These are phyloP conservation scores for Eledone cirrhosa DNA, from an alignment of 2,888 invertebrate species.

Conservation along the genomic window DNA sequence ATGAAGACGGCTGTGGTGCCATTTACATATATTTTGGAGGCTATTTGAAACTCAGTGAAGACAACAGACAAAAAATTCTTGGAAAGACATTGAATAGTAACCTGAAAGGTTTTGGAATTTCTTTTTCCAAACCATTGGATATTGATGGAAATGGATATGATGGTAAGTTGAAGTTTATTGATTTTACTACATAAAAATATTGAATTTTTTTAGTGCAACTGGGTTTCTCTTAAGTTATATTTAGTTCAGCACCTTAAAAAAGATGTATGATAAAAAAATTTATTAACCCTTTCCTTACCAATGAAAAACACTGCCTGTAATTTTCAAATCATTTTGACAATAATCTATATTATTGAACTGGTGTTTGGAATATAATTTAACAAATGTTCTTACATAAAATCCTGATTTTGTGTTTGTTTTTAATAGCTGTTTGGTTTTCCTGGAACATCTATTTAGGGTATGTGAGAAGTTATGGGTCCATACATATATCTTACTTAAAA, in stretches of 20 bases:
- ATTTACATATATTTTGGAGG: constrained; percentile 46
- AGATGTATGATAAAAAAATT: no score
- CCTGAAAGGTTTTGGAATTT: constrained; percentile 41
- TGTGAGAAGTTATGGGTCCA: no score
- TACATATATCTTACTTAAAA: no score
- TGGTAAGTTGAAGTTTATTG: constrained; percentile 31
- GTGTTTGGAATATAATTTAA: no score
- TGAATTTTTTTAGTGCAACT: neutral
- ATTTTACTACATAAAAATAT: neutral
- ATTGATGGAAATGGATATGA: constrained; percentile 41
- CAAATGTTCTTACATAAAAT: no score
- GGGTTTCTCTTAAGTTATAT: neutral
- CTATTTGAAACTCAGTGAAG: constrained; percentile 32
- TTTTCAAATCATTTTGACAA: no score
- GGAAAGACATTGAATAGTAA: constrained; percentile 35
- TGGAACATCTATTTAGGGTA: no score
- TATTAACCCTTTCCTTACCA: no score
- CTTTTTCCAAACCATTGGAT: constrained; percentile 41
- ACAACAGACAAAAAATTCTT: constrained; percentile 39
- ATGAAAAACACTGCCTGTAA: no score
- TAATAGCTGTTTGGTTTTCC: neutral
- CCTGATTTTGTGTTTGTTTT: neutral
- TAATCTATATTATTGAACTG: no score
- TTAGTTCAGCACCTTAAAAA: no score
- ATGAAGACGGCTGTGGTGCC: constrained; percentile 41